These are phyloP conservation scores for Calliopsis andreniformis DNA, from an alignment of 1,140 invertebrate genomes.

Conservation along the genomic window DNA sequence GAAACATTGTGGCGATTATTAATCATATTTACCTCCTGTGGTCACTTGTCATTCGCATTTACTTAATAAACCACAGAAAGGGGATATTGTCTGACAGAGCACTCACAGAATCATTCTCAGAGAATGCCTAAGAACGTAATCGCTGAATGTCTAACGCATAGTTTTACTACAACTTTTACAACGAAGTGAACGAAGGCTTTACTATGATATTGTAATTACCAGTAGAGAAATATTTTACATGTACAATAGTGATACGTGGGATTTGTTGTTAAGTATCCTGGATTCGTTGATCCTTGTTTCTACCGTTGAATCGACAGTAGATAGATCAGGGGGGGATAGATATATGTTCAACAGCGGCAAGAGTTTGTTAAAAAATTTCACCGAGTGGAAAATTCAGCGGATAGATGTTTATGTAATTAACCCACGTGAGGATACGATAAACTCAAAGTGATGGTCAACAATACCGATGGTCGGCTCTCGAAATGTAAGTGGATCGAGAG, in stretches of 20 bases:
- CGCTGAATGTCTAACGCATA: too few species aligned
- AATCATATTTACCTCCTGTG: too few species aligned
- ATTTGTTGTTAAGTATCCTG: background rate
- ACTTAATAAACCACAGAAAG: too few species aligned
- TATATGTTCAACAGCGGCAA: too few species aligned
- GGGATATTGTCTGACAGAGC: too few species aligned
- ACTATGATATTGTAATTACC: background rate
- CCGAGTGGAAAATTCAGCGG: background rate
- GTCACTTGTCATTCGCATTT: too few species aligned
- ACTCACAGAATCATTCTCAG: too few species aligned
- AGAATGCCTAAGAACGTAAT: too few species aligned
- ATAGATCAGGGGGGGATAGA: background rate
- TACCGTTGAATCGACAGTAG: background rate
- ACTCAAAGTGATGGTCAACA: conserved; percentile 46
- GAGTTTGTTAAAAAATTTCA: background rate
- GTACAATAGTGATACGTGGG: background rate
- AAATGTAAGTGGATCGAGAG: conserved; percentile 43
- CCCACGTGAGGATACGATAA: conserved; percentile 44
- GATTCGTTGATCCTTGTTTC: background rate
- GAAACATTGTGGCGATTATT: too few species aligned
- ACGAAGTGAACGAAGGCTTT: background rate
- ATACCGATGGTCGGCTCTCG: conserved; percentile 50
- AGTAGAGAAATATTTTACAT: conserved; percentile 2
- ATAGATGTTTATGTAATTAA: background rate
- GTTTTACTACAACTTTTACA: background rate